Evolutionary conservation across 2,888 invertebrate genomes (phyloP).

Genomic region (Dromius quadrimaculatus): DNA sequence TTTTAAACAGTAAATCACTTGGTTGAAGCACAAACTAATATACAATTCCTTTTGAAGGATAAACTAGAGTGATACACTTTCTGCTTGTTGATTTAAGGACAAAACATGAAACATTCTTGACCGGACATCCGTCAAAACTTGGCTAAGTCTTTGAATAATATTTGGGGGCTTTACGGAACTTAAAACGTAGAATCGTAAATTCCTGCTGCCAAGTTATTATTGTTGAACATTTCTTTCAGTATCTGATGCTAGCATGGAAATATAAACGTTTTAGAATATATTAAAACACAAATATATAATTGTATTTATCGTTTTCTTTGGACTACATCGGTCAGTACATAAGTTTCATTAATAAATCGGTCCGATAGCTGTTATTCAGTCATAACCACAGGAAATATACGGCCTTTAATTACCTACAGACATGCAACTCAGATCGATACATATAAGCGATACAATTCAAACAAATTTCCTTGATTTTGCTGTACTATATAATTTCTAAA

Average conservation of each 20-base stretch:
- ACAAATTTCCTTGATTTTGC: constrained; percentile 6
- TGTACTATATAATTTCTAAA: background rate
- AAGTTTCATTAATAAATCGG: constrained; percentile 18
- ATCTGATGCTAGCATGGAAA: background rate
- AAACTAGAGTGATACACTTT: too few relatives aligned
- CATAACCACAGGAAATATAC: constrained; percentile 15
- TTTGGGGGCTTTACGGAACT: too few relatives aligned
- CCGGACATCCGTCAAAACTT: too few relatives aligned
- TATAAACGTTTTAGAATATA: background rate
- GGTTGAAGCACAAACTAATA: too few relatives aligned
- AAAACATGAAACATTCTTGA: too few relatives aligned
- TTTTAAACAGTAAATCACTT: too few relatives aligned
- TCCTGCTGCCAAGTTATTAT: too few relatives aligned
- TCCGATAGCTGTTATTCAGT: constrained; percentile 10
- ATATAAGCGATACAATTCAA: constrained; percentile 16
- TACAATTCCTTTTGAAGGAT: too few relatives aligned
- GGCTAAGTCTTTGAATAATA: too few relatives aligned
- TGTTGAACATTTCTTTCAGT: background rate
- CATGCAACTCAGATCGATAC: constrained; percentile 20
- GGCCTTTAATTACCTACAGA: constrained; percentile 22
- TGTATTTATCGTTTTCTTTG: constrained; percentile 6
- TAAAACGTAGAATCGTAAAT: too few relatives aligned
- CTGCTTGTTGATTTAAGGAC: too few relatives aligned
- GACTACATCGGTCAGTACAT: constrained; percentile 26
- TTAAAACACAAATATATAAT: constrained; percentile 1